A percentile compares a stretch with the other conserved stretches of the same genome.
Conservation (phyloP, 2,797 vertebrate genomes). For the Halcyon badia region DNA sequence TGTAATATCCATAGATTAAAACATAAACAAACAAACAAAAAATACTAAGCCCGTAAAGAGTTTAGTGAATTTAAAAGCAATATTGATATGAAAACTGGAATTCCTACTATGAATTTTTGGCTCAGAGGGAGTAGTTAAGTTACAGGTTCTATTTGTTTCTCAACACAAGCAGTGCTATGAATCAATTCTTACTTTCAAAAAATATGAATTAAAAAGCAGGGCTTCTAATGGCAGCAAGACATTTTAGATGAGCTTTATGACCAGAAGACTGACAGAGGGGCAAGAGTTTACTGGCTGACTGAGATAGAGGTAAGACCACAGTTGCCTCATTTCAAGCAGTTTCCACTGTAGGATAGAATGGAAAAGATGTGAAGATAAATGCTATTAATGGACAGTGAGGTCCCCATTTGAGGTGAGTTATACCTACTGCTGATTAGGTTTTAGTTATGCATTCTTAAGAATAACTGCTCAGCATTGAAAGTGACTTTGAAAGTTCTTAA, state of each 20-base stretch:
- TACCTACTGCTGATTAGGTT: not conserved
- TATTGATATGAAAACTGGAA: not conserved
- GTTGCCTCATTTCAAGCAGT: not conserved
- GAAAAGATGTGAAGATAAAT: not conserved
- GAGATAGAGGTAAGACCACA: not conserved
- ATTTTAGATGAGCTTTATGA: not conserved
- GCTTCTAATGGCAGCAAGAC: not conserved
- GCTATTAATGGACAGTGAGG: not conserved
- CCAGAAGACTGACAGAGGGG: not conserved
- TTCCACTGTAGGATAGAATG: not conserved
- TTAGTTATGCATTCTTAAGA: not conserved
- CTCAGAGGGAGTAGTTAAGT: not conserved
- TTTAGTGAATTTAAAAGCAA: not conserved
- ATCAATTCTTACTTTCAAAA: not conserved
- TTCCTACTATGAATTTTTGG: not conserved
- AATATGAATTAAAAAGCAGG: not conserved
- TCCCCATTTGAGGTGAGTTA: not conserved
- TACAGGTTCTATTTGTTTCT: not conserved
- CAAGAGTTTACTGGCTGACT: not conserved
- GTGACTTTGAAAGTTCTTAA: not conserved
- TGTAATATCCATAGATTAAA: not conserved
- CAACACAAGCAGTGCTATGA: not conserved
- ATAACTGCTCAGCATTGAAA: not conserved
- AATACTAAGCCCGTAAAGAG: not conserved
- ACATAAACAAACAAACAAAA: not conserved